Conservation (phyloP, 2,113 vertebrate species). For the Melanerpes formicivorus region DNA sequence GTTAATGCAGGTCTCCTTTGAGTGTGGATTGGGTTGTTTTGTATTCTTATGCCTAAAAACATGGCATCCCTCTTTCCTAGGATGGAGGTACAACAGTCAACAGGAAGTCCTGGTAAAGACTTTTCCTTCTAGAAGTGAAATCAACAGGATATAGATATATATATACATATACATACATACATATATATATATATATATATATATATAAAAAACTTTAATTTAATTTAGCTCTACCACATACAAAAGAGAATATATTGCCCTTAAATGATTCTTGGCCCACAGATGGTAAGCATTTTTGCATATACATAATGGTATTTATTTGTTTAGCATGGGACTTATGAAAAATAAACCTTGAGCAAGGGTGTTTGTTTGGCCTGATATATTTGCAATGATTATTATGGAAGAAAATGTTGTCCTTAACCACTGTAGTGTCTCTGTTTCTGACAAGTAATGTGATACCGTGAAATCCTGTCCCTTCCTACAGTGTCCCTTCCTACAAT, state of each 20-base stretch:
- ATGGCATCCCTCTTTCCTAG: neutral
- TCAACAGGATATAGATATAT: neutral
- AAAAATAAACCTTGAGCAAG: neutral
- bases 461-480: neutral
- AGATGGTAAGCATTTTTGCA: neutral
- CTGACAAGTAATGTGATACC: neutral
- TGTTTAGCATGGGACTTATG: neutral
- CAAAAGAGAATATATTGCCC: neutral
- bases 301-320: neutral
- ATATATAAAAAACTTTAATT: neutral
- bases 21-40: neutral
- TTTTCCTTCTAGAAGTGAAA: neutral
- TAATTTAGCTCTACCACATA: neutral
- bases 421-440: neutral
- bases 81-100: neutral
- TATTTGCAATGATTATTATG: neutral
- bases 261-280: neutral
- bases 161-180: too few relatives aligned
- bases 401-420: neutral
- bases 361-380: neutral
- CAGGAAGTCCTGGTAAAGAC: neutral
- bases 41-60: neutral
- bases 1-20: accelerated
- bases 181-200: neutral
- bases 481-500: neutral